Evolutionary conservation across 2,888 invertebrate genomes (phyloP), one percentile per base, ranked within the genome.

Genomic region (Lagria hirta): DNA sequence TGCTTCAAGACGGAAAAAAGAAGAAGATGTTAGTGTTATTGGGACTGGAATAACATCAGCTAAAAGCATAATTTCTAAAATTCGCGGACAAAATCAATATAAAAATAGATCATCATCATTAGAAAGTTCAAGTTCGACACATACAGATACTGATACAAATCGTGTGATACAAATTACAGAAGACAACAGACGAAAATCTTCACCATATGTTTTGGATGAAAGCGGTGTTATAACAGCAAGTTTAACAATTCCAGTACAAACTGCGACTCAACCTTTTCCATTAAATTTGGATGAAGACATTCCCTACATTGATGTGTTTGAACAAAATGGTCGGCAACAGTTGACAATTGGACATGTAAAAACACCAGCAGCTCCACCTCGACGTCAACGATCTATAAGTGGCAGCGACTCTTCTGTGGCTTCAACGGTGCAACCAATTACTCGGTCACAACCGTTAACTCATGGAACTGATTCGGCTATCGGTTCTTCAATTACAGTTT

Each of bases 201-300:
- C 73, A 58, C 85, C 72, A 55, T 81, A 76, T 75, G 65, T 74
- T 8, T 49, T 67, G 26, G 69, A 79, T 62, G 76, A 79, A 63
- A 72, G 71, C 57, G 81, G 81, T 52, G 80, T 86, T 40, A 85
- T 90, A 58, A 88, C 86, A 0, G 90, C 88, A 1, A 88, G 86
- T 51, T 76, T 90, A 20, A 87, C 86, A 62, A 87, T 90, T 73
- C 87, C 88, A 50, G 67, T 71, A 7, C 70, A 70, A 52, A 57
- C 61, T 4, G 53, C 55, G 37, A 58, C 53, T 48, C 55, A 58
- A 48, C 50, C 51, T 18, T 44, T 47, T 41, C 36, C 45, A 41
- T 38, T 41, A 51, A 78, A 75, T 57, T 70, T 78, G 52, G 81
- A 82, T 59, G 77, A 81, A 45, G 82, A 83, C 74, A 83, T 84